Conservation (phyloP, 2,797 vertebrate genomes). For the Paratrypauchen microcephalus region DNA sequence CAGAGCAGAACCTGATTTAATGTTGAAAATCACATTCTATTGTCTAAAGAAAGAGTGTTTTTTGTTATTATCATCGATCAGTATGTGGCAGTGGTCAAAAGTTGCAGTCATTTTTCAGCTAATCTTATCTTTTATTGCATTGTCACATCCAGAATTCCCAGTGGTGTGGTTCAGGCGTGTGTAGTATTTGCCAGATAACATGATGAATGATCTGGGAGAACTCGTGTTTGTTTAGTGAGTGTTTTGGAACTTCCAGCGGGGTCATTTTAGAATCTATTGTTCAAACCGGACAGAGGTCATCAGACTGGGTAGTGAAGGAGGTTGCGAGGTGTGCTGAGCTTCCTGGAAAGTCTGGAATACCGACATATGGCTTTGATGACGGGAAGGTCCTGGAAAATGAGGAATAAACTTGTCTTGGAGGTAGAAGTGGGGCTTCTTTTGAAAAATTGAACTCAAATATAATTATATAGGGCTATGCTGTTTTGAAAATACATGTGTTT, state of each 20-base stretch:
- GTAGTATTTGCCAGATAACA: background rate
- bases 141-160: background rate
- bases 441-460: no score
- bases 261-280: conserved; percentile 32
- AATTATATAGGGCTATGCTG: no score
- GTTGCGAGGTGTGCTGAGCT: conserved; percentile 19
- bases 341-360: background rate
- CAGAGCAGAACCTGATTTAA: no score
- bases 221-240: background rate
- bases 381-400: background rate
- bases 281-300: conserved; percentile 15
- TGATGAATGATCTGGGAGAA: background rate
- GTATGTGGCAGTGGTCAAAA: no score
- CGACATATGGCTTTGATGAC: background rate
- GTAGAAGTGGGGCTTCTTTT: background rate
- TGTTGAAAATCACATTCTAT: no score
- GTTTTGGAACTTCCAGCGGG: conserved; percentile 29
- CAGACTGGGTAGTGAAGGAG: conserved; percentile 6
- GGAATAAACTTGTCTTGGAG: background rate
- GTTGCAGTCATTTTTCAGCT: background rate
- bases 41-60: no score
- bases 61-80: no score
- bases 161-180: background rate
- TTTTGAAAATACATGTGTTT: no score
- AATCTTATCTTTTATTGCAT: background rate